phyloP scores from a whole-genome alignment of 2,797 vertebrate species.

The Todus mexicanus region DNA sequence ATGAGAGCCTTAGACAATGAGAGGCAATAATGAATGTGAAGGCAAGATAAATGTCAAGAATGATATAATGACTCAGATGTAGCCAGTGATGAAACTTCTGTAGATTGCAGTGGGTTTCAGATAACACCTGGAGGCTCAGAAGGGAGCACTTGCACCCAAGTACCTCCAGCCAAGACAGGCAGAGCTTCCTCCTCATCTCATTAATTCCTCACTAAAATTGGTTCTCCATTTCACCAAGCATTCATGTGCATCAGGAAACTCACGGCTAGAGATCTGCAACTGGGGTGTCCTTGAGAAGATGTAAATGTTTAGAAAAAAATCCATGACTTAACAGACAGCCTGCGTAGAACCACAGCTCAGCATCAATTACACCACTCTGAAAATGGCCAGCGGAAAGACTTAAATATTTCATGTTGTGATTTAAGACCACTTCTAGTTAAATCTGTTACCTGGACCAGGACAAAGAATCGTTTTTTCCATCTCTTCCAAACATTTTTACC shows the following conservation, averaged over 20 bases:
- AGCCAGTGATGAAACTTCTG: not conserved
- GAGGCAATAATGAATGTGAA: not conserved
- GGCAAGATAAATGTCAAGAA: not conserved
- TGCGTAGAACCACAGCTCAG: not conserved
- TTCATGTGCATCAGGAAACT: not conserved
- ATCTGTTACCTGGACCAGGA: conserved; percentile 92
- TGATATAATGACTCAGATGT: not conserved
- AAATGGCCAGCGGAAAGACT: not conserved
- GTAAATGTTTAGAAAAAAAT: not conserved
- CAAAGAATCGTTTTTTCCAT: conserved; percentile 99
- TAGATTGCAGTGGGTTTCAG: not conserved
- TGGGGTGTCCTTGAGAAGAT: not conserved
- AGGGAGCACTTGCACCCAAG: not conserved
- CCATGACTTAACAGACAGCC: not conserved
- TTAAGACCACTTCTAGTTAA: conserved; percentile 28
- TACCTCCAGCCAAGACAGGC: not conserved
- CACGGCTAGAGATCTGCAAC: not conserved
- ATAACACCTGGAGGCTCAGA: not conserved
- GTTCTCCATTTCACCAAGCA: not conserved
- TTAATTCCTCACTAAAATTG: not conserved
- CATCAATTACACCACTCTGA: not conserved
- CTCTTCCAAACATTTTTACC: conserved; percentile 99
- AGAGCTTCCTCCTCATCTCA: not conserved
- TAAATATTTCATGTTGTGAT: not conserved
- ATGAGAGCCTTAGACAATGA: not conserved